Percentiles rank a stretch among this genome's conserved stretches.
phyloP scores from a whole-genome alignment of 2,113 vertebrate genomes.

The Elgaria multicarinata region DNA sequence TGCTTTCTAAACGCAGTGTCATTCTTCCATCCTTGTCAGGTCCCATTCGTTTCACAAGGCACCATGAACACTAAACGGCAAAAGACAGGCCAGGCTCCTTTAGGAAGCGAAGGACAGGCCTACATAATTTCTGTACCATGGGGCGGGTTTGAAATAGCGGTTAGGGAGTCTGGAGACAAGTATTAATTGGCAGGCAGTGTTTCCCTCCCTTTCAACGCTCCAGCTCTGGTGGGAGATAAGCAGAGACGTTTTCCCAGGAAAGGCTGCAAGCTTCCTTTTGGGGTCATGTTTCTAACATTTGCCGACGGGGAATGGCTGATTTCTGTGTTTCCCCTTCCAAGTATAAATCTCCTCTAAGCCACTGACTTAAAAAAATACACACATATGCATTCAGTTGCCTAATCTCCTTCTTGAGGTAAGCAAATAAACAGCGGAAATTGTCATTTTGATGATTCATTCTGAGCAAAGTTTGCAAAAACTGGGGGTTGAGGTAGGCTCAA shows the following conservation, averaged over 20 bases:
- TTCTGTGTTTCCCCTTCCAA: constrained; percentile 34
- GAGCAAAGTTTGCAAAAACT: constrained; percentile 21
- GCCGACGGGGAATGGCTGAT: constrained; percentile 6
- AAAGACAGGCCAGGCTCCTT: constrained; percentile 18
- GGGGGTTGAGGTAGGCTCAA: not conserved
- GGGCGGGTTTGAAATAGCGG: constrained; percentile 28
- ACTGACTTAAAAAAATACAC: constrained; percentile 22
- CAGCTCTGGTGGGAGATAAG: constrained; percentile 1
- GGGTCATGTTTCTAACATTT: constrained; percentile 33
- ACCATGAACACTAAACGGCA: not conserved
- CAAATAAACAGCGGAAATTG: constrained; percentile 42
- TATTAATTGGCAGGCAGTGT: not conserved
- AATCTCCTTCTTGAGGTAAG: constrained; percentile 32
- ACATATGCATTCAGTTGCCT: not conserved
- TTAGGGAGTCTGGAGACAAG: constrained; percentile 37
- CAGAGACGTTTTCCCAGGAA: constrained; percentile 21
- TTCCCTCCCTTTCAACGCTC: constrained; percentile 29
- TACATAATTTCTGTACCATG: constrained; percentile 21
- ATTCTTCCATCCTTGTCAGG: constrained; percentile 64
- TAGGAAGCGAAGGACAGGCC: constrained; percentile 46
- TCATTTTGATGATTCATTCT: constrained; percentile 21
- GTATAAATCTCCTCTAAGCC: constrained; percentile 22
- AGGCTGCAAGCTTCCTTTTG: constrained; percentile 12
- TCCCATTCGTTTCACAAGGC: constrained; percentile 49
- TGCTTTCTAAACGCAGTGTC: constrained; percentile 53